These are phyloP conservation scores for Dryobota labecula DNA, from an alignment of 2,888 invertebrate genomes.

Conservation along the genomic window DNA sequence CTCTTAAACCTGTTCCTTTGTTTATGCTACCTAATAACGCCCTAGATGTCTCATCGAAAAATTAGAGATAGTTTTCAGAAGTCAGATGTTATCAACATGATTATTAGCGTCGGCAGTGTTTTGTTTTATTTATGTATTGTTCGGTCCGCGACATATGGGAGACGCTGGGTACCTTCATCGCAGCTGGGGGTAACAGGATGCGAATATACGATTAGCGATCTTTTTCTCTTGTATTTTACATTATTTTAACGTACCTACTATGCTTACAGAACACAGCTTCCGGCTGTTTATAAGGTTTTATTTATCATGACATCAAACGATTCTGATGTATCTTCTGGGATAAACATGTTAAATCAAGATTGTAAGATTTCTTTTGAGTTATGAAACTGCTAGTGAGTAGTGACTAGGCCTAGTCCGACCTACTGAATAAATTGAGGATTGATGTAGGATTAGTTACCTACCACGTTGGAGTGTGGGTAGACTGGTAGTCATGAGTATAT, in stretches of 20 bases:
- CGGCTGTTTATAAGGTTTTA: slow-evolving; percentile 26
- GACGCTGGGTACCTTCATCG: slow-evolving; percentile 43
- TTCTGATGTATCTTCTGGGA: not conserved
- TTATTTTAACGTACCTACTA: slow-evolving; percentile 29
- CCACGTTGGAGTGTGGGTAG: slow-evolving; percentile 34
- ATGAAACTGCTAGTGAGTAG: slow-evolving; percentile 10
- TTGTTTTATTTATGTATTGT: slow-evolving; percentile 44
- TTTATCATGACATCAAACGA: slow-evolving; percentile 11
- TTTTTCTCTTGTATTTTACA: slow-evolving; percentile 51
- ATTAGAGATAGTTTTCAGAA: slow-evolving; percentile 10
- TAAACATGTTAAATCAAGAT: not conserved
- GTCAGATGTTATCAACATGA: slow-evolving; percentile 35
- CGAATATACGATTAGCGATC: slow-evolving; percentile 54
- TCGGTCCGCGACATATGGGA: slow-evolving; percentile 60
- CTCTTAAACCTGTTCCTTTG: slow-evolving; percentile 31
- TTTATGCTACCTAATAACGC: slow-evolving; percentile 15
- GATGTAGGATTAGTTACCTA: slow-evolving; percentile 33
- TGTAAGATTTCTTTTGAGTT: slow-evolving; percentile 9
- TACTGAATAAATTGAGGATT: slow-evolving; percentile 43
- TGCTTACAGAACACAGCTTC: slow-evolving; percentile 44
- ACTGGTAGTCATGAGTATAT: slow-evolving; percentile 46
- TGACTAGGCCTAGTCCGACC: slow-evolving; percentile 16
- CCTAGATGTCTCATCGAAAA: slow-evolving; percentile 19
- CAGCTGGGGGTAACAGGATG: slow-evolving; percentile 67
- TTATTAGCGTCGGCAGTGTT: slow-evolving; percentile 24